Base-by-base conservation (phyloP, 2,888 invertebrate species). In the Pristionchus mayeri region DNA sequence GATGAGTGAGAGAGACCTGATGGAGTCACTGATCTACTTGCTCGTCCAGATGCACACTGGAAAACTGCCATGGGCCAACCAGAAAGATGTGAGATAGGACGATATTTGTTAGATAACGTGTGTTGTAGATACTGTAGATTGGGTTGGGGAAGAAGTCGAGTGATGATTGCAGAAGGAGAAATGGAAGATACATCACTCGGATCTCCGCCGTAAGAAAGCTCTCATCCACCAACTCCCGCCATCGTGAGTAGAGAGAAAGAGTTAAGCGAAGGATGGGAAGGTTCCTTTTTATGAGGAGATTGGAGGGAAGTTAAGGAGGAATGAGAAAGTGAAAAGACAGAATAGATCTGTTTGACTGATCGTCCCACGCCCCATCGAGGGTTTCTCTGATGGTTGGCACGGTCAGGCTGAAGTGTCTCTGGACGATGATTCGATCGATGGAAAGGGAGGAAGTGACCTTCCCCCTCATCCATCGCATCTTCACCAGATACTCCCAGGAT, bases 1-100 rank as follows among this genome's bases (percentile, higher is more conserved):
- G 48, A 82, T 82, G 81, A 63, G n/a, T 24, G 81, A 82, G 60
- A 50, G 16, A 27, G 81, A 82, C n/a, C 11, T 37, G 34, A 60
- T 82, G 1, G 81, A 82, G 48, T 44, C 63, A 9, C 63, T 82
- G 30, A 11, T 82, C 48, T 82, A 82, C 27, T 13, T 82, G 6
- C 48, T 48, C 40, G n/a, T 82, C n/a, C 11, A 82, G 18, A n/a
- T 82, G 16, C 24, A 48, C n/a, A 30, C n/a, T 21, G 81, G 81
- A 60, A 9, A 7, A n/a, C 81, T 82, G 1, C 81, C 81, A 2
- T 82, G 81, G 81, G 34, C 13, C 9, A 34, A 11, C 0, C 24
- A 27, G 16, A 30, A 13, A 1, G n/a, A 82, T 48, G 81, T 82
- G 21, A 63, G 48, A n/a, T n/a, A n/a, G n/a, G n/a, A n/a, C n/a